phyloP scores from a whole-genome alignment of 2,888 invertebrate genomes.

The Polietes domitor region DNA sequence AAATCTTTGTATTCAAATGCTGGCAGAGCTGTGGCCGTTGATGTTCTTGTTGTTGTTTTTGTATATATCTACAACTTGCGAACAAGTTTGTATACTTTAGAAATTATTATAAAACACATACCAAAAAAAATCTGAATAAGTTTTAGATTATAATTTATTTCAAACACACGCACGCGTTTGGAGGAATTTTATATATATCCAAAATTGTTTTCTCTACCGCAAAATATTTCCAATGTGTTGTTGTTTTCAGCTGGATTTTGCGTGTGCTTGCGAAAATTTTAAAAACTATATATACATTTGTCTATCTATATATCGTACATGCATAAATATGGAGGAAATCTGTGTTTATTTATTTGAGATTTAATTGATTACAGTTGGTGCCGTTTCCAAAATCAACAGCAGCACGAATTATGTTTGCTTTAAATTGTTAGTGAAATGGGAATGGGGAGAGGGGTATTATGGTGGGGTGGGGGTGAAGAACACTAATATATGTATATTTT shows the following conservation, averaged over 20 bases:
- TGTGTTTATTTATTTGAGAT: conserved; percentile 17
- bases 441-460: no score
- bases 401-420: conserved; percentile 9
- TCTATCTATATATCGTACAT: no score
- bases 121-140: background rate
- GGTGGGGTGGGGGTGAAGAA: no score
- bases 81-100: background rate
- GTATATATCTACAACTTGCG: background rate
- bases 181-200: conserved; percentile 52
- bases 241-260: background rate
- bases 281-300: no score
- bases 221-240: conserved; percentile 37
- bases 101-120: background rate
- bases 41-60: background rate
- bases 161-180: conserved; percentile 61
- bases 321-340: background rate
- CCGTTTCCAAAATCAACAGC: background rate
- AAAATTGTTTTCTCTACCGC: background rate
- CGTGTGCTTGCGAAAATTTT: background rate
- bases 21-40: background rate
- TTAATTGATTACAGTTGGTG: conserved; percentile 23
- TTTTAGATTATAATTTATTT: conserved; percentile 54
- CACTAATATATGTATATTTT: no score
- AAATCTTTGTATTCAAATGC: background rate
- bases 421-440: conserved; percentile 14